phyloP scores from a whole-genome alignment of 2,888 invertebrate genomes.

The Odiellus spinosus region DNA sequence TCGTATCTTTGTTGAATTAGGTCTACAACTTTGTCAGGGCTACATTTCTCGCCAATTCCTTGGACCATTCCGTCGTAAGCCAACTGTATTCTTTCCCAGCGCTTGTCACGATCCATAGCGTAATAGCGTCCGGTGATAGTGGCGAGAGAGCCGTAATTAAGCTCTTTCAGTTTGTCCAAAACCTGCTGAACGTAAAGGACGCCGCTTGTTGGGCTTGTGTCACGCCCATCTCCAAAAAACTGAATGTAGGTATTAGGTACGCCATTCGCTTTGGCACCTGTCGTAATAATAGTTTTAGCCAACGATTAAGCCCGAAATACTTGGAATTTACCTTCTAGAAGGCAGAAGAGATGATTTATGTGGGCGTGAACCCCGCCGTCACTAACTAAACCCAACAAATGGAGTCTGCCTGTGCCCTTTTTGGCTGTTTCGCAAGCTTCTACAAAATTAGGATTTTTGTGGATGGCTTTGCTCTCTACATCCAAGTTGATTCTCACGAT shows the following conservation, averaged over 20 bases:
- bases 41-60: conserved; percentile 27
- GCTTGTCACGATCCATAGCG: conserved; percentile 33
- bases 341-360: conserved; percentile 31
- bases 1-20: conserved; percentile 23
- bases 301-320: conserved; percentile 12
- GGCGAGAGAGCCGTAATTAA: conserved; percentile 23
- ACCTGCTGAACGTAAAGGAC: conserved; percentile 20
- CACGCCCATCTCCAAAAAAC: conserved; percentile 32
- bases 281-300: not conserved
- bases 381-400: conserved; percentile 31
- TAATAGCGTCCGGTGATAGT: conserved; percentile 32
- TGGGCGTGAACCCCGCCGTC: conserved; percentile 34
- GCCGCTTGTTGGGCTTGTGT: conserved; percentile 32
- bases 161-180: conserved; percentile 16
- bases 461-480: conserved; percentile 23
- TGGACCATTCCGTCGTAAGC: conserved; percentile 33
- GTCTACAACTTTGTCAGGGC: conserved; percentile 22
- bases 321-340: conserved; percentile 23
- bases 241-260: conserved; percentile 32
- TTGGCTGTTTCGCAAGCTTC: conserved; percentile 31
- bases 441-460: conserved; percentile 27
- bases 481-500: conserved; percentile 33
- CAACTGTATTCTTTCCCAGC: conserved; percentile 25
- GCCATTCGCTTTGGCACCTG: conserved; percentile 26
- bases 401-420: conserved; percentile 26